Conservation (phyloP, 2,113 vertebrate genomes). For the Callocephalon fimbriatum region DNA sequence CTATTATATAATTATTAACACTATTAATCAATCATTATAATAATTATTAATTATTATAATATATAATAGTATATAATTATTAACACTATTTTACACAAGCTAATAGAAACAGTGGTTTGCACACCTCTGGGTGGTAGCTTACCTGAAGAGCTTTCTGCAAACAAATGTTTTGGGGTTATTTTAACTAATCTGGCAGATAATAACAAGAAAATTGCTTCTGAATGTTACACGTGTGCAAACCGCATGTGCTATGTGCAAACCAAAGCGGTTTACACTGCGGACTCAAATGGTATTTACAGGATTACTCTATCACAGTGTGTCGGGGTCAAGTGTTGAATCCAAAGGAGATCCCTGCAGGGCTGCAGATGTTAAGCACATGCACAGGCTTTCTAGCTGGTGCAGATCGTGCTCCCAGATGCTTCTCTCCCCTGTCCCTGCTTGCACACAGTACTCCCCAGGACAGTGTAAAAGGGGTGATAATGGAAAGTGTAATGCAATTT, state of each 20-base stretch:
- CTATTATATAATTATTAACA: neutral
- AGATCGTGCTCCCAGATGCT: neutral
- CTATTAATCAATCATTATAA: neutral
- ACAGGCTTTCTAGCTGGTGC: neutral
- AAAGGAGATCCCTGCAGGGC: neutral
- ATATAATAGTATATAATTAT: neutral
- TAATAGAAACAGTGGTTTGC: neutral
- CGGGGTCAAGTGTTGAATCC: neutral
- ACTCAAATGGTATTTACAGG: neutral
- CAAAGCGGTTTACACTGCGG: fast-evolving
- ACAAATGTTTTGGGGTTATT: neutral
- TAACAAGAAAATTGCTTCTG: neutral
- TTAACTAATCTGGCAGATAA: neutral
- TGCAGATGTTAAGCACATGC: neutral
- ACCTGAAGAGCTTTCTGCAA: neutral
- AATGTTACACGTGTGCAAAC: fast-evolving
- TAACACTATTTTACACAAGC: neutral
- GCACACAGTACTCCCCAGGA: fast-evolving
- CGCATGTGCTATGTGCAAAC: fast-evolving
- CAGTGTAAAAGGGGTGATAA: neutral
- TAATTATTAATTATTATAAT: neutral
- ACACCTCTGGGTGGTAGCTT: neutral
- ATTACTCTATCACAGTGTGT: neutral
- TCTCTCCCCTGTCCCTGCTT: neutral
- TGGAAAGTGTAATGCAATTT: neutral